Evolutionary conservation across 2,113 vertebrate species (phyloP).

Genomic region (Buteo buteo): DNA sequence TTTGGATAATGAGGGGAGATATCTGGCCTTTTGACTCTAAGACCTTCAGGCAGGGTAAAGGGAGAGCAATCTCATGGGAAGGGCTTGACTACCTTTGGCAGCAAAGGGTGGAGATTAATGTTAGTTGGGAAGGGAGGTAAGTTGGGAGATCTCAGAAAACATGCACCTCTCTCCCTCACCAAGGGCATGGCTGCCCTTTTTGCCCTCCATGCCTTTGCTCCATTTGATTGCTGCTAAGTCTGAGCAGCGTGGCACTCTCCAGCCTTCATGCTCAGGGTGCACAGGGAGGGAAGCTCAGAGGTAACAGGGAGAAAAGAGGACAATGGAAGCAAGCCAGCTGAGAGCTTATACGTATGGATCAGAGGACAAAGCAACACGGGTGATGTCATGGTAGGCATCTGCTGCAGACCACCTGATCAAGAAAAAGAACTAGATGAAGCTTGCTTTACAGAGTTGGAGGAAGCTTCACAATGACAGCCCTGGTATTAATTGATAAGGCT

Average conservation of each 20-base stretch:
- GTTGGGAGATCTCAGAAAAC: not conserved
- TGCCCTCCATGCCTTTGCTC: not conserved
- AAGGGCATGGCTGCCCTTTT: not conserved
- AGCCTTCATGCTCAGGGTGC: not conserved
- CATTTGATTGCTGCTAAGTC: not conserved
- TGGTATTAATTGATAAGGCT: rapidly evolving
- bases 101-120: not conserved
- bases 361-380: not conserved
- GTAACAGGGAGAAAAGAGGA: not conserved
- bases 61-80: not conserved
- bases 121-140: not conserved
- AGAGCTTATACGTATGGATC: not conserved
- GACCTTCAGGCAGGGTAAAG: not conserved
- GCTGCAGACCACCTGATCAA: not conserved
- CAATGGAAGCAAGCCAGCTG: not conserved
- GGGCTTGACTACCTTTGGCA: not conserved
- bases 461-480: not conserved
- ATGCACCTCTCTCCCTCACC: not conserved
- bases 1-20: not conserved
- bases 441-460: not conserved
- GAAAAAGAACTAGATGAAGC: not conserved
- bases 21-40: not conserved
- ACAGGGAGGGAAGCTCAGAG: not conserved
- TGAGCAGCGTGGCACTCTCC: not conserved
- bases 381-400: not conserved